Evolutionary conservation across 2,113 vertebrate species (phyloP).

Genomic region (Nesogale talazaci): DNA sequence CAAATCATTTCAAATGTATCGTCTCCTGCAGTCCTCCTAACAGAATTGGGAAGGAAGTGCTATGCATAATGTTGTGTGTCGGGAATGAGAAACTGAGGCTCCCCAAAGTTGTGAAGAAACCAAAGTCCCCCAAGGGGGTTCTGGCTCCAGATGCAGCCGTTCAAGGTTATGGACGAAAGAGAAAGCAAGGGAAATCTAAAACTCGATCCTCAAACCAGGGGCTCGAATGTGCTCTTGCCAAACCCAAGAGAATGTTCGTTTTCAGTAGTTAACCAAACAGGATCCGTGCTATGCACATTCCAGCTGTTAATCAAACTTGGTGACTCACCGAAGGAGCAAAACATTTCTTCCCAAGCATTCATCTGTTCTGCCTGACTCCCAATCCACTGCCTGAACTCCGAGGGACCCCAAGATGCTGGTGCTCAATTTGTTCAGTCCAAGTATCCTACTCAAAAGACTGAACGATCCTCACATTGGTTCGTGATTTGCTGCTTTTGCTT

Average conservation of each 20-base stretch:
- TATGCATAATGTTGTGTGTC: background rate
- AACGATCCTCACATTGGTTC: too few species aligned
- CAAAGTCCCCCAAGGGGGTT: background rate
- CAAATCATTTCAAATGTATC: constrained; percentile 43
- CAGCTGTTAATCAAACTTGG: constrained; percentile 66
- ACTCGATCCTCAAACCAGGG: background rate
- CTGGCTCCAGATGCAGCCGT: constrained; percentile 34
- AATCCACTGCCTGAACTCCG: constrained; percentile 40
- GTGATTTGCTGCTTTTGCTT: background rate
- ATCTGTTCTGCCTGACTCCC: constrained; percentile 56
- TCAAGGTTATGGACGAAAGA: constrained; percentile 31
- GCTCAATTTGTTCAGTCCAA: constrained; percentile 47
- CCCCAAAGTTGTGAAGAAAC: background rate
- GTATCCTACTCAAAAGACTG: background rate
- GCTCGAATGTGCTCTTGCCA: constrained; percentile 15
- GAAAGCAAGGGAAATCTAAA: constrained; percentile 14
- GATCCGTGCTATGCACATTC: constrained; percentile 50
- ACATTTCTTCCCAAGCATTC: constrained; percentile 43
- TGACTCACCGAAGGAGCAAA: constrained; percentile 58
- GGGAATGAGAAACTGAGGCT: constrained; percentile 20
- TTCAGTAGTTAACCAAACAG: constrained; percentile 60
- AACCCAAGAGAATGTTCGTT: constrained; percentile 54
- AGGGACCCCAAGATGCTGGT: constrained; percentile 54
- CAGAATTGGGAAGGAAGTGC: background rate
- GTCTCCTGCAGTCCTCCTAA: background rate